phyloP scores from a whole-genome alignment of 2,797 vertebrate species.

The Hoplostethus atlanticus region DNA sequence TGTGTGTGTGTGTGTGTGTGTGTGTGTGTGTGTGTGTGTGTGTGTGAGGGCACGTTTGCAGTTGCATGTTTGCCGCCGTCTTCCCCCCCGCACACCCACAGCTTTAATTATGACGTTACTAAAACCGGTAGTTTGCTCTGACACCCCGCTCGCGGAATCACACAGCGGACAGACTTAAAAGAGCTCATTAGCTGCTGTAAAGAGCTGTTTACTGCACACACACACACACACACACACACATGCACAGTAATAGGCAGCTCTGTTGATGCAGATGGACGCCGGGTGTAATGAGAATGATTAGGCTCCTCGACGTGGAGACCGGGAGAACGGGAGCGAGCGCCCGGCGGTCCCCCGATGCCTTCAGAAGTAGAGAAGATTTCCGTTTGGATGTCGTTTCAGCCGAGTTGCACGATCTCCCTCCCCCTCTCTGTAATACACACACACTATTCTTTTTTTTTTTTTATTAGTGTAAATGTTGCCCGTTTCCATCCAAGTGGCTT shows the following conservation, averaged over 20 bases:
- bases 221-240: slow-evolving; percentile 66
- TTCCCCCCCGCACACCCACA: slow-evolving; percentile 32
- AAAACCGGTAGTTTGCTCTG: slow-evolving; percentile 95
- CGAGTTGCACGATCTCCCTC: slow-evolving; percentile 56
- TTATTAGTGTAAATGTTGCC: too few species aligned
- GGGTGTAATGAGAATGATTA: slow-evolving; percentile 98
- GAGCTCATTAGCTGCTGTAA: slow-evolving; percentile 98
- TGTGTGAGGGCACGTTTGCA: slow-evolving; percentile 7
- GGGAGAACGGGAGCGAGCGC: slow-evolving; percentile 29
- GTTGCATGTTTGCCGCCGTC: background rate
- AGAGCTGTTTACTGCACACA: slow-evolving; percentile 96
- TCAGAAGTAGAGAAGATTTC: slow-evolving; percentile 80
- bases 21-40: slow-evolving; percentile 18
- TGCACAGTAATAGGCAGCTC: slow-evolving; percentile 92
- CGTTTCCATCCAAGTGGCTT: slow-evolving; percentile 45
- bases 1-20: slow-evolving; percentile 13
- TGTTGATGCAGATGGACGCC: slow-evolving; percentile 95
- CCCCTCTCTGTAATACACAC: slow-evolving; percentile 26
- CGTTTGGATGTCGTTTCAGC: slow-evolving; percentile 76
- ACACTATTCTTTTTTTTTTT: slow-evolving; percentile 2
- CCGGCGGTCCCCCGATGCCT: slow-evolving; percentile 55
- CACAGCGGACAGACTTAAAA: slow-evolving; percentile 95
- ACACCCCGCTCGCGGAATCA: slow-evolving; percentile 93
- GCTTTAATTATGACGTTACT: slow-evolving; percentile 95
- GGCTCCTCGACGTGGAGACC: slow-evolving; percentile 76